phyloP scores from a whole-genome alignment of 2,113 vertebrate genomes.

The Fregata magnificens region DNA sequence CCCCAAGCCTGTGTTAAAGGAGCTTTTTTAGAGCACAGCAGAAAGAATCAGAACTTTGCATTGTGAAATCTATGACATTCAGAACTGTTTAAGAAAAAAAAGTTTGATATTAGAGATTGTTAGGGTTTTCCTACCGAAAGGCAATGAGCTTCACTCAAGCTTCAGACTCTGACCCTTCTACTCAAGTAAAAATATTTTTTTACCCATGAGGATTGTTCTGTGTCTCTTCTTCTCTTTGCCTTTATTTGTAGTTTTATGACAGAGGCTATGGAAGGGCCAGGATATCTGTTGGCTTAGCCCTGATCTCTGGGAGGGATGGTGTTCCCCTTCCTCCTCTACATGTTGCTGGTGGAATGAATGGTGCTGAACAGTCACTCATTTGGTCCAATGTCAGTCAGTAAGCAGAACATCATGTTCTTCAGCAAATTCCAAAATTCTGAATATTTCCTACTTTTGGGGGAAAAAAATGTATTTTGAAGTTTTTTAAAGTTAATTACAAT shows the following conservation, averaged over 20 bases:
- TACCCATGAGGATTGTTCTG: not conserved
- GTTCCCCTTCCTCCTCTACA: not conserved
- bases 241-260: not conserved
- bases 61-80: not conserved
- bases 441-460: not conserved
- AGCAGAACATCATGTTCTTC: not conserved
- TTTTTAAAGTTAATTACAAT: not conserved
- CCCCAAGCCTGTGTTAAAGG: not conserved
- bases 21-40: not conserved
- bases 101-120: not conserved
- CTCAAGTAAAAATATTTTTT: not conserved
- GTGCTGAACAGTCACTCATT: not conserved
- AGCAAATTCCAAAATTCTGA: not conserved
- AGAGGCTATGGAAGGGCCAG: not conserved
- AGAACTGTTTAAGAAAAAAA: not conserved
- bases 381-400: not conserved
- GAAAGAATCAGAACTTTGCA: not conserved
- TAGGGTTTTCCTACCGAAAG: not conserved
- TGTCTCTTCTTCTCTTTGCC: not conserved
- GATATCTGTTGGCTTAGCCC: not conserved
- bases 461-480: not conserved
- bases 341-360: not conserved
- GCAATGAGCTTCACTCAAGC: not conserved
- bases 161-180: not conserved
- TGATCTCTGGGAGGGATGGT: not conserved